phyloP scores from a whole-genome alignment of 1,140 invertebrate species.

The Drosophila nigrodunni region DNA sequence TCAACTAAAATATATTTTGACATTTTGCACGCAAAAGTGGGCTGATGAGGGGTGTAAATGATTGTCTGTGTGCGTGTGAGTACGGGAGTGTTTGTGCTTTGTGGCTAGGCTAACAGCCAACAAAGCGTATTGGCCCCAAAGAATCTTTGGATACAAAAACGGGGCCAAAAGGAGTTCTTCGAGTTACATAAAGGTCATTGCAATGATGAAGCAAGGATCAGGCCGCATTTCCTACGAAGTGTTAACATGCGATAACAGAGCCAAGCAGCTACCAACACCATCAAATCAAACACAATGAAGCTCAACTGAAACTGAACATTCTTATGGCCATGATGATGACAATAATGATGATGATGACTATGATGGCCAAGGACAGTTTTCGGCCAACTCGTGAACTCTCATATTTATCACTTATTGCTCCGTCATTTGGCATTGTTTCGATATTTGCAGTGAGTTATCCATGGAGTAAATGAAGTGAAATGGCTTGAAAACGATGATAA shows the following conservation, averaged over 20 bases:
- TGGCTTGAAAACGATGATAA: slow-evolving; percentile 73
- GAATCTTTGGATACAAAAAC: slow-evolving; percentile 32
- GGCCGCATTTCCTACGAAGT: slow-evolving; percentile 74
- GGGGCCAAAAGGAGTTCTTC: slow-evolving; percentile 27
- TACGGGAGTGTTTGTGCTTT: neutral
- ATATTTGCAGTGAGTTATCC: slow-evolving; percentile 26
- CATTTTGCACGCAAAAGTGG: slow-evolving; percentile 77
- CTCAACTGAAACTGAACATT: slow-evolving; percentile 62
- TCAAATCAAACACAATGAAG: slow-evolving; percentile 80
- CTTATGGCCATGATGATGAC: slow-evolving; percentile 28
- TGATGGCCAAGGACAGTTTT: slow-evolving; percentile 6
- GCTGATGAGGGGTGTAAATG: slow-evolving; percentile 43
- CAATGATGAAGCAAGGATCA: slow-evolving; percentile 65
- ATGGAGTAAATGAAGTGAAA: slow-evolving; percentile 72
- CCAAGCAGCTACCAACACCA: slow-evolving; percentile 1
- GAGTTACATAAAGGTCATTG: slow-evolving; percentile 73
- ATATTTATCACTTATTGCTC: slow-evolving; percentile 51
- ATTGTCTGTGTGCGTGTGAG: neutral
- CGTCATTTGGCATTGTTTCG: slow-evolving; percentile 54
- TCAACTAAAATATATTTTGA: slow-evolving; percentile 82
- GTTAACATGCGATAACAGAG: slow-evolving; percentile 78
- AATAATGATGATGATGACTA: neutral
- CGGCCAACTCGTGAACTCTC: slow-evolving; percentile 14
- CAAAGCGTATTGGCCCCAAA: slow-evolving; percentile 62
- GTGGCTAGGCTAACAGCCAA: slow-evolving; percentile 43